Base-by-base conservation (phyloP, 2,113 vertebrate genomes). In the Epinephelus lanceolatus region DNA sequence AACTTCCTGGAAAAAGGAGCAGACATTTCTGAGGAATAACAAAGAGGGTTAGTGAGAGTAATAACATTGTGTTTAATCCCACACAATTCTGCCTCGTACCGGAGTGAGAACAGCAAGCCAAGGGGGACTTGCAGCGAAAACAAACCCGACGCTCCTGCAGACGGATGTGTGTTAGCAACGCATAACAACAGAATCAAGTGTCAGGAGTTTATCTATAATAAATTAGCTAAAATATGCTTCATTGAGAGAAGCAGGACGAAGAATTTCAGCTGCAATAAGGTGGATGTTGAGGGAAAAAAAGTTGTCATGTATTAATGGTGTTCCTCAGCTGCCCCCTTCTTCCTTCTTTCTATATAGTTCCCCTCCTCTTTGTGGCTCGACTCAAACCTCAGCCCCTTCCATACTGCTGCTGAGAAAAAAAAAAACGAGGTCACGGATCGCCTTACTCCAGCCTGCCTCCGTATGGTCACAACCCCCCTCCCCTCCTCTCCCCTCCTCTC, bases 361-460 rank as follows among this genome's bases (percentile, higher is more conserved):
- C 83, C 78, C 78, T 65, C 71, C 72, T 78, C 57, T 77, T 78
- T 86, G 78, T 83, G 56, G 83, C 86, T 80, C 83, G 55, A 78
- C 88, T 86, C 81, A 80, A 71, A 86, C 81, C 79, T 67, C 79
- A 88, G 83, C 87, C 89, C 79, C 84, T 91, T 92, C 89, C 91
- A 81, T 84, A 85, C 86, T 85, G 82, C 83, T 92, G 90, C 92
- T 89, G 77, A 56, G 47, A 53, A 65, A 14, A 25, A 37, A 79
- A 83, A 90, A 78, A 92, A 91, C 21, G 76, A 93, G 93, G 94
- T 91, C 91, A 90, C 78, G 80, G 91, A 94, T 95, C 90, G 80
- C 78, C 91, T 95, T 95, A 92, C 93, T 78, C 71, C 72, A 86
- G 81, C 80, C 80, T 89, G 75, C 62, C 75, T 87, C 69, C 66